Evolutionary conservation across 2,797 vertebrate genomes (phyloP), one percentile per base, ranked within the genome.

Genomic region (Oreortyx pictus): DNA sequence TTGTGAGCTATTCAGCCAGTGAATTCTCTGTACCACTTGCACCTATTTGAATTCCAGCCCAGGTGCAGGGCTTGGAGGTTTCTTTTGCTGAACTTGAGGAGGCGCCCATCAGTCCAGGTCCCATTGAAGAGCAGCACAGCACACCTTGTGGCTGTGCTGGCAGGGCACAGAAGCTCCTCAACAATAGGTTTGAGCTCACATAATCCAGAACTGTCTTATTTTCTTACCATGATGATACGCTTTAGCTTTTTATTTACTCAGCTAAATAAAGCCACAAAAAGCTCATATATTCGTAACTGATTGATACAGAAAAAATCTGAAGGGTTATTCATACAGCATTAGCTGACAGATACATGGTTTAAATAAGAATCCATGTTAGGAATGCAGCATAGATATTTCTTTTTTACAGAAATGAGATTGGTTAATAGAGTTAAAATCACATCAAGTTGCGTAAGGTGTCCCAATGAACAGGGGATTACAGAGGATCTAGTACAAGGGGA

Each of bases 221-320:
- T 88, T 84, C 74, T 81, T 59, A 29, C 11, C 39, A 85, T 73
- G 54, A 61, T 66, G 5, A 73, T 67, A 79, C 33, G 76, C 88
- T 35, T 33, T 89, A 76, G 24, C 15, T 82, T 89, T 67, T 67
- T 35, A 33, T 33, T 76, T 56, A 57, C 27, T 76, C 64, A 86
- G 37, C 52, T 60, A 84, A 86, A 86, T 22, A 46, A 86, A 71
- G 14, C 19, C 50, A 88, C 39, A 41, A 75, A 49, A 82, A 86
- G 41, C 64, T 90, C 49, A 74, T 39, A 68, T 74, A n/a, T 57
- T 35, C 25, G 31, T 59, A 89, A 49, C 1, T 61, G 62, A 86
- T 70, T 64, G 83, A 84, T 4, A 18, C 41, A 74, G 44, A n/a
- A 20, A 79, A 91, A 91, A 81, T 70, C 27, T 35, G 64, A 11